Evolutionary conservation across 2,797 vertebrate genomes (phyloP), one percentile per base, ranked within the genome.

Genomic region (Thalassophryne amazonica): DNA sequence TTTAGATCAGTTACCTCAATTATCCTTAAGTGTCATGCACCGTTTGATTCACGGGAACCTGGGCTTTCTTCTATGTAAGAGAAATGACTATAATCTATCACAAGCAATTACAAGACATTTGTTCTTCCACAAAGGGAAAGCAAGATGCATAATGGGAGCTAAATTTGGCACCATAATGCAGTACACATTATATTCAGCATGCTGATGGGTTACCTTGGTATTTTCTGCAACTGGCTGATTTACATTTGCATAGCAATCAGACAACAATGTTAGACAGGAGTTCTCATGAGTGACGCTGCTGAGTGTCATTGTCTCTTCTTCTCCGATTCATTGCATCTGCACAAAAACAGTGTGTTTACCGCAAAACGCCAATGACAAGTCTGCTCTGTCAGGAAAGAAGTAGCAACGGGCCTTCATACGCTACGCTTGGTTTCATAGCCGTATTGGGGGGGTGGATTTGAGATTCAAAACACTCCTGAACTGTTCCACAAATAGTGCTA

Each of bases 341-440:
- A n/a, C n/a, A n/a, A n/a, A n/a, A n/a, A n/a, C n/a, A n/a, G n/a
- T n/a, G n/a, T n/a, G n/a, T n/a, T n/a, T n/a, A n/a, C n/a, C n/a
- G n/a, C n/a, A n/a, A n/a, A n/a, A n/a, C n/a, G 50, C 47, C 64
- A 61, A 53, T 57, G 48, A 69, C 42, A 0, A 36, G 55, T 35
- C 54, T 55, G 27, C 32, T 42, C 52, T 31, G 45, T 69, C 76
- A 80, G 73, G 78, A 71, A 78, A 27, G 47, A 28, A 48, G 39
- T 73, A 49, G 43, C 59, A 81, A 76, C 51, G 65, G 38, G 16
- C 12, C 43, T 34, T 27, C 30, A n/a, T 22, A 14, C 37, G 25
- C 6, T n/a, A n/a, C n/a, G n/a, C n/a, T n/a, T n/a, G n/a, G n/a
- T n/a, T n/a, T n/a, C n/a, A n/a, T n/a, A n/a, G n/a, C n/a, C n/a